A percentile compares a stretch with the other conserved stretches of the same genome.
phyloP scores from a whole-genome alignment of 2,888 invertebrate species.

The Melikaiella ostensackeni region DNA sequence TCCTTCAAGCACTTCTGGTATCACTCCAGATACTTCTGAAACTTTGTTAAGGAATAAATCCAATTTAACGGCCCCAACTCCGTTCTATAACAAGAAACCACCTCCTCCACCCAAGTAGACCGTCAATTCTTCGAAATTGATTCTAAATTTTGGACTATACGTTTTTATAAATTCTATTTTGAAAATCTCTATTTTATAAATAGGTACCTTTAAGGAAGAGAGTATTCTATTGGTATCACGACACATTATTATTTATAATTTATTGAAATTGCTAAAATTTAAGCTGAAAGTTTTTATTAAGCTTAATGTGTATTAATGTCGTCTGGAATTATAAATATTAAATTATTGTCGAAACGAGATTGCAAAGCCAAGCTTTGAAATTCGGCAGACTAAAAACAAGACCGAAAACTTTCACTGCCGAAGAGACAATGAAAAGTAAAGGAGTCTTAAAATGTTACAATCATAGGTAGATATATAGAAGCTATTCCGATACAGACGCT shows the following conservation, averaged over 20 bases:
- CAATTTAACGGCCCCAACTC: slow-evolving; percentile 45
- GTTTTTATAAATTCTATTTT: slow-evolving; percentile 2
- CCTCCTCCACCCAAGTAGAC: slow-evolving; percentile 69
- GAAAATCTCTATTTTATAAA: neutral
- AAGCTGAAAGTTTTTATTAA: neutral
- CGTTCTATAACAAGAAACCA: slow-evolving; percentile 72
- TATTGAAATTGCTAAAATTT: neutral
- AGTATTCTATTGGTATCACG: neutral
- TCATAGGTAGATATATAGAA: slow-evolving; percentile 21
- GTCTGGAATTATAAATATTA: slow-evolving; percentile 21
- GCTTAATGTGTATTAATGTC: neutral
- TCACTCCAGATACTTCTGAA: slow-evolving; percentile 54
- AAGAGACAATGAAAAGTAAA: slow-evolving; percentile 19
- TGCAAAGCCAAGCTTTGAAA: slow-evolving; percentile 1
- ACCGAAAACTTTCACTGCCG: slow-evolving; percentile 19
- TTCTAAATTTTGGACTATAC: neutral
- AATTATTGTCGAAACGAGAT: slow-evolving; percentile 9
- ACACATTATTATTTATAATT: neutral
- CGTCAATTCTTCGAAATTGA: neutral
- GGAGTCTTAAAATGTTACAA: slow-evolving; percentile 29
- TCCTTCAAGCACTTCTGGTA: slow-evolving; percentile 56
- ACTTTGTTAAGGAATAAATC: slow-evolving; percentile 41
- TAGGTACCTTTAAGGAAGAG: neutral
- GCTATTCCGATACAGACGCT: slow-evolving; percentile 18
- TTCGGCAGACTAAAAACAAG: neutral